Evolutionary conservation across 2,888 invertebrate genomes (phyloP).

Genomic region (Cheilosia impressa): DNA sequence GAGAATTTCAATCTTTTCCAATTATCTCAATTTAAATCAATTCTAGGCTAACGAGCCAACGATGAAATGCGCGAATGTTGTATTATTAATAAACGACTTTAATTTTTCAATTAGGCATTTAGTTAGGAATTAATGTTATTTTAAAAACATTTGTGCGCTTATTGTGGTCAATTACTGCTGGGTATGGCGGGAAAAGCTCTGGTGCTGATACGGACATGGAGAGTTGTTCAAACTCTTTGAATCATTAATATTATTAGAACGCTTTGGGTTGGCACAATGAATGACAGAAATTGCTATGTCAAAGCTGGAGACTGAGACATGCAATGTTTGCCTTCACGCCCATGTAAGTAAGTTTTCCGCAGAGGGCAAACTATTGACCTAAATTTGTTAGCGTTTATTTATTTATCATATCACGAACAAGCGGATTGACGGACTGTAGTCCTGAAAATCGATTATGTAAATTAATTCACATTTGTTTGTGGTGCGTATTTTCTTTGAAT

Average conservation of each 20-base stretch:
- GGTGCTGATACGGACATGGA: not conserved
- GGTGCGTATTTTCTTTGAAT: not conserved
- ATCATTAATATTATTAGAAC: not conserved
- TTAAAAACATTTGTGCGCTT: not conserved
- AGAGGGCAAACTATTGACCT: not conserved
- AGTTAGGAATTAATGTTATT: conserved; percentile 1
- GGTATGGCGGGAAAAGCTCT: not conserved
- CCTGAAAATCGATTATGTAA: not conserved
- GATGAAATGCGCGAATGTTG: conserved; percentile 15
- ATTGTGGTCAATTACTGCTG: conserved; percentile 7
- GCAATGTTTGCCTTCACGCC: not conserved
- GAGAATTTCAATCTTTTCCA: conserved; percentile 36
- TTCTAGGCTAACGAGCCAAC: conserved; percentile 18
- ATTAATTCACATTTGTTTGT: not conserved
- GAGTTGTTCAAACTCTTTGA: not conserved
- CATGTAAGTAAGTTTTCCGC: not conserved
- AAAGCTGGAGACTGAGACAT: not conserved
- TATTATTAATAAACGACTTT: conserved; percentile 37
- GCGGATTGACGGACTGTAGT: not conserved
- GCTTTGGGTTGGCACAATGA: not conserved
- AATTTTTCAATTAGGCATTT: conserved; percentile 41
- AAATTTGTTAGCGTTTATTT: not conserved
- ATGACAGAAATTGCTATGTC: not conserved
- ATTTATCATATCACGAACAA: no score
- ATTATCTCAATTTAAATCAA: conserved; percentile 61